Evolutionary conservation across 2,113 vertebrate species (phyloP), one percentile per base, ranked within the genome.

Genomic region (Sphaerodactylus townsendi): DNA sequence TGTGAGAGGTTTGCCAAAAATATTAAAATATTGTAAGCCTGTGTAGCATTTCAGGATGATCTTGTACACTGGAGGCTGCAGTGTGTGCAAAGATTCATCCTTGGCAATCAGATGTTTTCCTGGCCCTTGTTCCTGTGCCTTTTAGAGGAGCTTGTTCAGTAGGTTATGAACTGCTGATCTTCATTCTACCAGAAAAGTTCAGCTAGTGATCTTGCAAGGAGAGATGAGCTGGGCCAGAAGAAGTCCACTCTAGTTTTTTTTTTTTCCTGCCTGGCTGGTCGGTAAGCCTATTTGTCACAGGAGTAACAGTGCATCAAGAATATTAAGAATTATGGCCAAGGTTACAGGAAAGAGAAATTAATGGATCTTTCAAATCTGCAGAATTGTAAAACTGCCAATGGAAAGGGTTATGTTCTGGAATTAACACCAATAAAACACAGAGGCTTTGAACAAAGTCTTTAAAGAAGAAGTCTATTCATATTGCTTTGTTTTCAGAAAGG

Each of bases 321-420:
- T 35, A 59, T 81, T 37, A n/a, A 72, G 37, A 28, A 59, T 11
- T 37, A 71, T 62, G 64, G 53, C 30, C 30, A 4, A 15, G 50
- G 37, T 81, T 72, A 39, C 17, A 65, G 56, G 21, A 73, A 65
- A 14, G 39, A 64, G n/a, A 15, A n/a, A 46, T 64, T 64, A 46
- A 66, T 48, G 28, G 41, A 44, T 41, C 28, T 44, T 53, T 79
- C 71, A 28, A 75, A n/a, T 10, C 10, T 14, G 53, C 15, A 69
- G 64, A 79, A 83, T 21, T 11, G 56, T 44, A 83, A 25, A 79
- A 14, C 21, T 65, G 39, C 15, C 19, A 0, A 10, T 75, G 11
- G 37, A 82, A 85, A 83, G 33, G n/a, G 2, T 46, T 46, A 69
- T 62, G n/a, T 50, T 86, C 39, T 65, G 23, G 62, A 88, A 91